Evolutionary conservation across 2,113 vertebrate genomes (phyloP).

Genomic region (Siniperca knerii): DNA sequence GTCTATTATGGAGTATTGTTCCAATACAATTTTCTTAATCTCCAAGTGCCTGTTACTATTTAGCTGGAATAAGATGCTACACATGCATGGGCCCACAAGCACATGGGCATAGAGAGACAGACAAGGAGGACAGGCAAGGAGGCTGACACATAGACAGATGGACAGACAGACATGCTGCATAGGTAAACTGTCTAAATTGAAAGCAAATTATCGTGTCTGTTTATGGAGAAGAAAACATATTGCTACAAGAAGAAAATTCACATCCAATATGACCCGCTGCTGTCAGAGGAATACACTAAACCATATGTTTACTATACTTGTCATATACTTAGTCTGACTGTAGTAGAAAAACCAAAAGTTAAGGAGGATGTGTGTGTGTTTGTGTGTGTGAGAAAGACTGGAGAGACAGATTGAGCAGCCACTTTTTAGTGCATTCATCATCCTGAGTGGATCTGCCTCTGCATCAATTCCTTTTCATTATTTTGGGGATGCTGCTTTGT

Average conservation of each 20-base stretch:
- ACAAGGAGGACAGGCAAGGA: background rate
- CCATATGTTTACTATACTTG: constrained; percentile 12
- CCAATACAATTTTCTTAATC: constrained; percentile 61
- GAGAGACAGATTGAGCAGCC: background rate
- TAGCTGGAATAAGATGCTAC: constrained; percentile 42
- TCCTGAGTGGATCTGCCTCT: constrained; percentile 19
- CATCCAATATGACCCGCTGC: constrained; percentile 13
- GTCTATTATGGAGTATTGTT: constrained; percentile 64
- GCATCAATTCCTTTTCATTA: constrained; percentile 50
- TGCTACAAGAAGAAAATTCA: constrained; percentile 9
- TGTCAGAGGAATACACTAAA: constrained; percentile 19
- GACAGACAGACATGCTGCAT: background rate
- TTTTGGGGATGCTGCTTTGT: constrained; percentile 41
- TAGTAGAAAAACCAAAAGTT: constrained; percentile 2
- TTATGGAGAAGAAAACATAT: constrained; percentile 1
- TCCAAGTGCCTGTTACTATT: constrained; percentile 56
- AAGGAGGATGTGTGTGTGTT: background rate
- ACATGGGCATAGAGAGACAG: background rate
- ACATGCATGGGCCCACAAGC: background rate
- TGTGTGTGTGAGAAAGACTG: constrained; percentile 7
- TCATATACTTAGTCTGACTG: constrained; percentile 1
- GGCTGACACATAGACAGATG: background rate
- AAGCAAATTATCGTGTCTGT: constrained; percentile 30
- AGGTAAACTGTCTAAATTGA: background rate
- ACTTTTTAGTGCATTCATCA: constrained; percentile 49